phyloP scores from a whole-genome alignment of 2,113 vertebrate genomes.

The Gambusia affinis region DNA sequence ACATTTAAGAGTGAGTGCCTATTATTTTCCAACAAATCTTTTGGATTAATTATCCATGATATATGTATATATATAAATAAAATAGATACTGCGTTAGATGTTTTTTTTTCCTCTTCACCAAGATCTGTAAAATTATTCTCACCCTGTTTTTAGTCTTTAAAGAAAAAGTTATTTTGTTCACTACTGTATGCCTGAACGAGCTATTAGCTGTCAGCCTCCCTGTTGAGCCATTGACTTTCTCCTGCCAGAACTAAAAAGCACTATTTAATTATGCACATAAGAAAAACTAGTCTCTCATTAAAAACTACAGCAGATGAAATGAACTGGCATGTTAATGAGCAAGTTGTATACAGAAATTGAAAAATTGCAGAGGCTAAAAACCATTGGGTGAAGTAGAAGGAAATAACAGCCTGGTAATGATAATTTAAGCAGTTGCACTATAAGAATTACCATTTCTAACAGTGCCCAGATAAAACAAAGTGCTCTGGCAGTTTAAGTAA shows the following conservation, averaged over 20 bases:
- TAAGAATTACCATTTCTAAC: conserved; percentile 14
- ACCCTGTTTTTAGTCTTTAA: too few species aligned
- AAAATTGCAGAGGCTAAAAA: conserved; percentile 34
- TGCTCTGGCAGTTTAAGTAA: neutral
- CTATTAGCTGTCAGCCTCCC: conserved; percentile 30
- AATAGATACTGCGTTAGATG: neutral
- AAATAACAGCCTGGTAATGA: conserved; percentile 44
- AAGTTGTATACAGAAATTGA: conserved; percentile 32
- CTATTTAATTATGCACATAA: conserved; percentile 39
- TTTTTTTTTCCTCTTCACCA: neutral
- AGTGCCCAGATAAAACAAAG: neutral
- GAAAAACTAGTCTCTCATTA: conserved; percentile 37
- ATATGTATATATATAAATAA: neutral
- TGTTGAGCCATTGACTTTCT: conserved; percentile 25
- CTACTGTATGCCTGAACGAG: conserved; percentile 1
- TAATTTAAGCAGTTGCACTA: conserved; percentile 13
- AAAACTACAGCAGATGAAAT: conserved; percentile 29
- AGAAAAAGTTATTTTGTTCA: conserved; percentile 2
- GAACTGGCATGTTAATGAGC: conserved; percentile 41
- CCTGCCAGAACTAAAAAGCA: conserved; percentile 25
- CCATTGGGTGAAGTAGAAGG: conserved; percentile 41
- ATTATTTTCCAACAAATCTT: neutral
- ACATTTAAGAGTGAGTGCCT: neutral
- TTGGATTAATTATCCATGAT: neutral
- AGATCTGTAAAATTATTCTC: neutral